These are phyloP conservation scores for Serrognathus titanus DNA, from an alignment of 2,888 invertebrate genomes.

Conservation along the genomic window DNA sequence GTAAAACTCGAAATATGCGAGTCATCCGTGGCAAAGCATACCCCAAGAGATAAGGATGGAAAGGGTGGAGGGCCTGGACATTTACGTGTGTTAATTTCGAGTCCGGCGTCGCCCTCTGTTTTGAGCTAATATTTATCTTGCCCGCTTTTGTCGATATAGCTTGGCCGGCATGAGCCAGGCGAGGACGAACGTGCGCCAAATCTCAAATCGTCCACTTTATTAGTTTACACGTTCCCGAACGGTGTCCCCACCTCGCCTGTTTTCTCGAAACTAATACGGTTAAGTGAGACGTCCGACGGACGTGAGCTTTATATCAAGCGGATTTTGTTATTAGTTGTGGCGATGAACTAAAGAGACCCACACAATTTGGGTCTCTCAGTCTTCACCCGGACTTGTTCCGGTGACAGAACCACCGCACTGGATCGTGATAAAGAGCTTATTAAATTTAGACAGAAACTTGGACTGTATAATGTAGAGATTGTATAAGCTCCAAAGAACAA, in stretches of 20 bases:
- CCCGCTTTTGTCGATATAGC: conserved; percentile 34
- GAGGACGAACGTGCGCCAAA: conserved; percentile 34
- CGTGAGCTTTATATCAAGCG: conserved; percentile 15
- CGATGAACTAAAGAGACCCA: conserved; percentile 24
- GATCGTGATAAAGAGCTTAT: too few species aligned
- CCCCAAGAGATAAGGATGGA: too few species aligned
- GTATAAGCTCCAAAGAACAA: too few species aligned
- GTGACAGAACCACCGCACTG: too few species aligned
- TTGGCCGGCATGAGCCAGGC: conserved; percentile 22
- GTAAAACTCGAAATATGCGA: too few species aligned
- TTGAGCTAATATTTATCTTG: conserved; percentile 38
- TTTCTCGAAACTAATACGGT: conserved; percentile 23
- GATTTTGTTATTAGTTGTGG: conserved; percentile 26
- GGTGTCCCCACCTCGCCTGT: conserved; percentile 31
- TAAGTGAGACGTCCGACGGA: conserved; percentile 20
- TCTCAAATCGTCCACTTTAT: conserved; percentile 38
- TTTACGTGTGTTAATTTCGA: not conserved
- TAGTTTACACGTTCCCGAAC: conserved; percentile 36
- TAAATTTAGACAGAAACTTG: too few species aligned
- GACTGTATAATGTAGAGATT: too few species aligned
- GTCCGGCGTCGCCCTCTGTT: not conserved
- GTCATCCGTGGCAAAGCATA: too few species aligned
- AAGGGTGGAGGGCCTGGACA: not conserved
- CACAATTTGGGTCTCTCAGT: not conserved
- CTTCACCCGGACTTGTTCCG: too few species aligned